These are phyloP conservation scores for Drosophila kanapiae DNA, from an alignment of 1,140 invertebrate species.

Conservation along the genomic window DNA sequence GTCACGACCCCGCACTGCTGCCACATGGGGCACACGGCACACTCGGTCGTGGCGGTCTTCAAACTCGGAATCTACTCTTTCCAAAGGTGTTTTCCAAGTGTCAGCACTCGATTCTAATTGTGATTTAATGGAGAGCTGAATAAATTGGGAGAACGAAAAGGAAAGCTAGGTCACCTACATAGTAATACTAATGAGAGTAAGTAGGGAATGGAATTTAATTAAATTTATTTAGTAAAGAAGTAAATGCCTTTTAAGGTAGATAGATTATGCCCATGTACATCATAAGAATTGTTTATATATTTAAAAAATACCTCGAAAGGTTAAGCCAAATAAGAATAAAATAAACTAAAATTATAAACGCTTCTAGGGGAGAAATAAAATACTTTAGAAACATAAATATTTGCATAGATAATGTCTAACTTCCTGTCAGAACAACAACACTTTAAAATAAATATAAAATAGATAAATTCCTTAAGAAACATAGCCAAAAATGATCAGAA, in stretches of 20 bases:
- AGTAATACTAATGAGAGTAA: not conserved
- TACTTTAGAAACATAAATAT: not conserved
- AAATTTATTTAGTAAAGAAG: no score
- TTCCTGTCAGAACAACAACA: no score
- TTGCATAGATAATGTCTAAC: not conserved
- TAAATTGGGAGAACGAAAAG: slow-evolving; percentile 14
- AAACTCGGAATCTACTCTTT: not conserved
- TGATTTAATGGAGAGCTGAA: slow-evolving; percentile 13
- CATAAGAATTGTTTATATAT: no score
- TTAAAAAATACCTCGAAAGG: not conserved
- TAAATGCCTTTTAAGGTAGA: no score
- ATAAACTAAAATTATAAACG: not conserved
- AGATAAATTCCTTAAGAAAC: not conserved
- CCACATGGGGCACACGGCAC: slow-evolving; percentile 27
- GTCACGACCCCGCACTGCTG: slow-evolving; percentile 43
- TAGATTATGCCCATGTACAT: no score
- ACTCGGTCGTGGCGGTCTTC: slow-evolving; percentile 9
- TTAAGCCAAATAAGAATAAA: not conserved
- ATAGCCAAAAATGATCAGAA: not conserved
- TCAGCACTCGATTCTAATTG: slow-evolving; percentile 27
- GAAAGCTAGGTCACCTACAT: not conserved
- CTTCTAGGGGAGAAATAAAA: not conserved
- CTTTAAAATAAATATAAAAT: not conserved
- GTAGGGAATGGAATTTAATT: not conserved
- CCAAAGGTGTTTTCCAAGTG: slow-evolving; percentile 19